A percentile compares a stretch with the other conserved stretches of the same genome.
phyloP scores from a whole-genome alignment of 2,113 vertebrate genomes.

The Alethe castanea region DNA sequence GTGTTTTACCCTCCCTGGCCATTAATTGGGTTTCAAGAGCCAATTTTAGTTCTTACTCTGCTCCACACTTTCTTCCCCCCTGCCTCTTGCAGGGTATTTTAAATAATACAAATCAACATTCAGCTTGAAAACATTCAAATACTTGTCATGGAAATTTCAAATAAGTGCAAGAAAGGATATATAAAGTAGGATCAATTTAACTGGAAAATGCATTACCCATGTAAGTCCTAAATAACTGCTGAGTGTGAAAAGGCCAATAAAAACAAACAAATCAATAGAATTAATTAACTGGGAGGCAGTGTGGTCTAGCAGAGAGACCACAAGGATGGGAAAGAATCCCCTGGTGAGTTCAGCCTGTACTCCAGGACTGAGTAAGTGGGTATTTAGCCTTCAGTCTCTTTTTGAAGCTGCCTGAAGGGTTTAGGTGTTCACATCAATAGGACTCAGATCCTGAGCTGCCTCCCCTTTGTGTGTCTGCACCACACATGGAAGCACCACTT shows the following conservation, averaged over 20 bases:
- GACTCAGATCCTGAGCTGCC: background rate
- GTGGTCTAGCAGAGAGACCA: constrained; percentile 20
- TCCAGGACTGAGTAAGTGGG: background rate
- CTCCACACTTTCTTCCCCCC: background rate
- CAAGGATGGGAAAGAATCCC: background rate
- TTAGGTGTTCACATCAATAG: constrained; percentile 42
- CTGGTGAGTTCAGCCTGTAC: background rate
- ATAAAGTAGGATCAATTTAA: constrained; percentile 35
- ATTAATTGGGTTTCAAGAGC: constrained; percentile 51
- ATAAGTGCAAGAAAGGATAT: background rate
- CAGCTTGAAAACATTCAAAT: constrained; percentile 7
- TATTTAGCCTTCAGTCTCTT: constrained; percentile 21
- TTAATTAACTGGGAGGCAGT: constrained; percentile 37
- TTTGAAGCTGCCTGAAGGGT: constrained; percentile 39
- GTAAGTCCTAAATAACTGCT: constrained; percentile 48
- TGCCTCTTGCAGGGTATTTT: background rate
- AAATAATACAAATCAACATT: constrained; percentile 28
- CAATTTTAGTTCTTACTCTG: constrained; percentile 41
- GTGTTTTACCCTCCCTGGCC: background rate
- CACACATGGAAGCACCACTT: background rate
- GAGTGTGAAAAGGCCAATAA: constrained; percentile 35
- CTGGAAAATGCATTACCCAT: constrained; percentile 35
- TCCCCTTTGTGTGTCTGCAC: background rate
- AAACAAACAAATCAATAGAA: constrained; percentile 60
- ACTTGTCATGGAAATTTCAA: constrained; percentile 19